Evolutionary conservation across 1,140 invertebrate genomes (phyloP), one percentile per base, ranked within the genome.

Genomic region (Antheraea mylitta): DNA sequence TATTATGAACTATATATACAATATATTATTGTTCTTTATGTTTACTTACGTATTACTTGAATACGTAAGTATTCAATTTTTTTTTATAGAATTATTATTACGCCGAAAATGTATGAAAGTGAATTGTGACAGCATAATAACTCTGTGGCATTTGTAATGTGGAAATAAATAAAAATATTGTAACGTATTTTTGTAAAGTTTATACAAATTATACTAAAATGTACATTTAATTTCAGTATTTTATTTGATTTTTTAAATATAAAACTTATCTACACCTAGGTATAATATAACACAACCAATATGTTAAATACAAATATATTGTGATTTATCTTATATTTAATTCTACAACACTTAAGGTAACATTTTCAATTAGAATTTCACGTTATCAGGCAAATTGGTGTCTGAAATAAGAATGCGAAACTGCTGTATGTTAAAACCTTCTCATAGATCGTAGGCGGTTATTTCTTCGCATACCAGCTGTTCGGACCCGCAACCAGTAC

Each of bases 401-500:
- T n/a, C n/a, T n/a, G n/a, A n/a, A n/a, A n/a, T n/a, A n/a, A 30
- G 1, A 30, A 30, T 4, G 22, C 4, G 4, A 30, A 30, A 30
- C 22, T 42, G 1, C 38, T 42, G 38, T 9, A 42, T 0, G 6
- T 53, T 77, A 82, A 65, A 82, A 81, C 77, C 93, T 94, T 74
- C 93, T 93, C 65, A 94, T 78, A 72, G 93, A 93, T 11, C 82
- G 80, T 45, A 95, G 82, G 77, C 93, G 86, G 82, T 95, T 96
- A 67, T 96, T 95, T 76, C 93, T 89, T 67, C 83, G 89, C 70
- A 95, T 93, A 7, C 89, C 94, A 67, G 94, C 81, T 78, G 93
- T 95, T 65, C 95, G 91, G 16, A 97, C 82, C 66, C 93, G 89
- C 69, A 94, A 88, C 97, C 97, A 99, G 86, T 98, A 99, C 76